Evolutionary conservation across 2,797 vertebrate genomes (phyloP), one percentile per base, ranked within the genome.

Genomic region (Thunnus albacares): DNA sequence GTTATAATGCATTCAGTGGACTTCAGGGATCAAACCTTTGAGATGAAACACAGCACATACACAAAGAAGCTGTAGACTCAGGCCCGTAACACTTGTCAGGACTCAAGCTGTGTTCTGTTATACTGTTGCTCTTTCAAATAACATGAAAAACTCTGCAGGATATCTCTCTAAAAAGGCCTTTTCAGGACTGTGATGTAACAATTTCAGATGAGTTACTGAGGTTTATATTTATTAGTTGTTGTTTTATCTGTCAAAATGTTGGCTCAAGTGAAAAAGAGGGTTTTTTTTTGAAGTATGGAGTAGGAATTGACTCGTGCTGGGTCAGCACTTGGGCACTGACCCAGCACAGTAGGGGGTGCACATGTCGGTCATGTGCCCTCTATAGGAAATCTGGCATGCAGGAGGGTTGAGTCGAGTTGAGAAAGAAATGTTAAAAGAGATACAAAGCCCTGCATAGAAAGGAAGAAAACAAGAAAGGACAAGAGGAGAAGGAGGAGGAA

Each of bases 111-210:
- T 60, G 80, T 38, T 47, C 43, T 61, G 24, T 70, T 63, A 71
- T 51, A 26, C 75, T 77, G 53, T 33, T 79, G 51, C 55, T 83
- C 52, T 63, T 66, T 77, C 33, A 71, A 74, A 84, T 24, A 82
- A 64, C 70, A 77, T 80, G 43, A 80, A 64, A 74, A 70, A 49
- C 64, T 77, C 55, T 43, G 33, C 58, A 67, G 62, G 70, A 45
- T 51, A 41, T 60, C 45, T 60, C 45, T 56, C 22, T 22, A 24
- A 72, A 72, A 68, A 75, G 22, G 65, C 49, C 55, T 60, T 71
- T 71, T 63, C 43, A 65, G 65, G 53, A 43, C 47, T 63, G 13
- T 85, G 81, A 81, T 84, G 82, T 71, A 87, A 89, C 33, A 59
- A 58, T 57, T 65, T 83, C 73, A 83, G 88, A 89, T 60, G 41